Evolutionary conservation across 2,888 invertebrate species (phyloP).

Genomic region (Aleiodes leptofemur): DNA sequence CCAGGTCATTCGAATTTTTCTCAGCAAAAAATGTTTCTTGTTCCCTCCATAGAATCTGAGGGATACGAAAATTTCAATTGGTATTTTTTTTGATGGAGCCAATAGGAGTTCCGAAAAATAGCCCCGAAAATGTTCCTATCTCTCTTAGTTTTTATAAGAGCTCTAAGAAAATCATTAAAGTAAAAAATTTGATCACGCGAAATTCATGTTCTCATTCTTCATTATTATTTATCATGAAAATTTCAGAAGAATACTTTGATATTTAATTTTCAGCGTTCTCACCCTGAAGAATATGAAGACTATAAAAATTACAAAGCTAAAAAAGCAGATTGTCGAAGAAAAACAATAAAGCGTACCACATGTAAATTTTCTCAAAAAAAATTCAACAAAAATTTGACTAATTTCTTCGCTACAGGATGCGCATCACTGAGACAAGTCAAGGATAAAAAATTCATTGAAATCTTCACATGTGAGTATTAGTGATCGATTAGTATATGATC

Average conservation of each 20-base stretch:
- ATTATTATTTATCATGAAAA: neutral
- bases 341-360: constrained; percentile 7
- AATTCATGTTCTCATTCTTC: too few relatives aligned
- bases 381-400: constrained; percentile 5
- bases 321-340: neutral
- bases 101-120: too few relatives aligned
- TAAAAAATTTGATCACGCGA: too few relatives aligned
- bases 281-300: constrained; percentile 1
- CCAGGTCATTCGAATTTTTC: too few relatives aligned
- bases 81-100: too few relatives aligned
- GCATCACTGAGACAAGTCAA: neutral
- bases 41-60: too few relatives aligned
- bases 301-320: constrained; percentile 3
- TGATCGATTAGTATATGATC: too few relatives aligned
- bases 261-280: neutral
- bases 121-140: too few relatives aligned
- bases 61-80: too few relatives aligned
- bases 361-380: constrained; percentile 18
- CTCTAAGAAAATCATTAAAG: too few relatives aligned
- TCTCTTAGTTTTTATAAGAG: too few relatives aligned
- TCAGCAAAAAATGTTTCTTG: too few relatives aligned
- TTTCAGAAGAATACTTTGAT: neutral
- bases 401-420: constrained; percentile 15
- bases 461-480: constrained; percentile 2
- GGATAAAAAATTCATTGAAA: neutral